Base-by-base conservation (phyloP, 2,888 invertebrate genomes). In the Apamea anceps region DNA sequence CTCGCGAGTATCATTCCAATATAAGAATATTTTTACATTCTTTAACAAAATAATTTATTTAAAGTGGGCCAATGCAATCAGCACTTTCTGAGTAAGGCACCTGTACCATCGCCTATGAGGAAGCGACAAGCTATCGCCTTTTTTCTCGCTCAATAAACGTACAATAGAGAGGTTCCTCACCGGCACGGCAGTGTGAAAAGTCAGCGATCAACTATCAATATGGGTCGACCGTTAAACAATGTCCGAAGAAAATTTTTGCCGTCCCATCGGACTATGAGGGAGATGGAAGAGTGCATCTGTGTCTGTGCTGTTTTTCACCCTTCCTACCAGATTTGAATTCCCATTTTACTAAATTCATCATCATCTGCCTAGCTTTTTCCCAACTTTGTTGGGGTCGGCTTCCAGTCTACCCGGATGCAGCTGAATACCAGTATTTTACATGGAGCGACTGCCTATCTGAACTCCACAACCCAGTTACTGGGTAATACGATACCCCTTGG, bases 81-180 rank as follows among this genome's bases (percentile, higher is more conserved):
- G n/a, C 32, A 81, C n/a, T 60, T 51, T 72, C 25, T 45, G 57
- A 42, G 15, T n/a, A 13, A 25, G 48, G 48, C 70, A 48, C 28
- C 68, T 68, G 42, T 25, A 13, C 25, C 13, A 37, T 25, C 37
- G 37, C 66, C 25, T 37, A 66, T 3, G 21, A 48, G 45, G 45
- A 7, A 48, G 28, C 21, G 45, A 68, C 28, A 3, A 54, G 54
- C 8, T 8, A 8, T 25, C 25, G 25, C 25, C 54, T 28, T 28
- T 21, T 68, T 68, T 28, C 12, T 12, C 6, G n/a, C 12, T 68
- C 68, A 68, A 70, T 48, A 68, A 45, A 12, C 18, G 10, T 45
- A 28, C 21, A 45, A 37, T 25, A 66, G 65, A 18, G n/a, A 68
- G 45, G 45, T 68, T 21, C 7, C 1, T 48, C 21, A 42, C 42